Percentiles rank a stretch among this genome's conserved stretches.
Evolutionary conservation across 2,888 invertebrate species (phyloP).

Genomic region (Pocota personata): DNA sequence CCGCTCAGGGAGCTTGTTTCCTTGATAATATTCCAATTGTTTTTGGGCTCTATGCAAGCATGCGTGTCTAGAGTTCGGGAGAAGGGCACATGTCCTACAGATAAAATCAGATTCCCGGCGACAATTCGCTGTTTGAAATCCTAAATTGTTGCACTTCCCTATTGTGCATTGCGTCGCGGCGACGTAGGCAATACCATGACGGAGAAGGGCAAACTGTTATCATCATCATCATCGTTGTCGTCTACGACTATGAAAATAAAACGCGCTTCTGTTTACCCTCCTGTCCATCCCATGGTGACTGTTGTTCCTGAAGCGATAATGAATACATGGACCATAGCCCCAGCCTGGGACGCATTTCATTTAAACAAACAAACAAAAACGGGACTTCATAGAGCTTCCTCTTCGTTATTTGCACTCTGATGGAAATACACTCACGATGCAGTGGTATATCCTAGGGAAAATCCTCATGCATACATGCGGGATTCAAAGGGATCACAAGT

Average conservation of each 20-base stretch:
- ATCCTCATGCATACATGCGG: slow-evolving; percentile 61
- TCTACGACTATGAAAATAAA: neutral
- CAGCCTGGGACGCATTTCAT: slow-evolving; percentile 52
- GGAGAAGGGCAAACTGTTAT: slow-evolving; percentile 45
- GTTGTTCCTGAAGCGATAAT: slow-evolving; percentile 60
- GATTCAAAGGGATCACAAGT: slow-evolving; percentile 63
- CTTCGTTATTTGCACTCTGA: slow-evolving; percentile 52
- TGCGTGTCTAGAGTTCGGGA: neutral
- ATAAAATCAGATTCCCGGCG: slow-evolving; percentile 55
- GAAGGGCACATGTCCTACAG: slow-evolving; percentile 13
- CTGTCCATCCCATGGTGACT: slow-evolving; percentile 56
- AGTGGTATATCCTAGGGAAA: slow-evolving; percentile 41
- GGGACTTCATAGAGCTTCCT: slow-evolving; percentile 55
- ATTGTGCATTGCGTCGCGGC: slow-evolving; percentile 16
- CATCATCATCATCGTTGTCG: slow-evolving; percentile 7
- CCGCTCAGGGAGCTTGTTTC: neutral
- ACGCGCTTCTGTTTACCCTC: slow-evolving; percentile 48
- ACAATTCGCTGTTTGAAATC: slow-evolving; percentile 62
- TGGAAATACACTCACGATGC: slow-evolving; percentile 38
- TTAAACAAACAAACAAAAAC: slow-evolving; percentile 63
- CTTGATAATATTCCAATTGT: slow-evolving; percentile 43
- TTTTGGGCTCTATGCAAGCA: slow-evolving; percentile 21
- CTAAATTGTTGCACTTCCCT: slow-evolving; percentile 49
- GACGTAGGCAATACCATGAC: slow-evolving; percentile 12
- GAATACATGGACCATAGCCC: slow-evolving; percentile 47